Conservation (phyloP, 1,140 invertebrate genomes). For the Pygmarrhopalites habei region DNA sequence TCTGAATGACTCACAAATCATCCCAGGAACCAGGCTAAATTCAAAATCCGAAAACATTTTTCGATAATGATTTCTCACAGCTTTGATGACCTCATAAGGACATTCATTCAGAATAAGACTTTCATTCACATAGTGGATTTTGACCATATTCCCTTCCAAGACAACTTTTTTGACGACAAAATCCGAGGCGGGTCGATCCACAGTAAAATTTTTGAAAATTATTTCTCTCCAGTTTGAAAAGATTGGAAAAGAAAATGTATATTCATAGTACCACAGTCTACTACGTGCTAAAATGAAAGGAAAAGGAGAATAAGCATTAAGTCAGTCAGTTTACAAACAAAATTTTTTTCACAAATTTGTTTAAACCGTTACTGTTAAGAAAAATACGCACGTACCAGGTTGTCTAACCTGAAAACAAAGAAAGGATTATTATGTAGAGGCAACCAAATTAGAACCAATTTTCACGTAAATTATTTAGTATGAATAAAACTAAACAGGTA, state of each 20-base stretch:
- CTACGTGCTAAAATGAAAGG: too few species aligned
- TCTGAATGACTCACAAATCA: background rate
- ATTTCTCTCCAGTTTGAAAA: constrained; percentile 48
- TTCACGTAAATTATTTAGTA: too few species aligned
- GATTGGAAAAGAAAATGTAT: constrained; percentile 58
- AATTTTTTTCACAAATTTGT: too few species aligned
- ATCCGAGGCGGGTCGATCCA: background rate
- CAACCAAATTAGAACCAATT: too few species aligned
- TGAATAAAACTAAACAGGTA: constrained; percentile 63
- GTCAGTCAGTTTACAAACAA: too few species aligned
- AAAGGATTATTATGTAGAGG: too few species aligned
- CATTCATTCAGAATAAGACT: background rate
- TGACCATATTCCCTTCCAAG: background rate
- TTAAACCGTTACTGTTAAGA: too few species aligned
- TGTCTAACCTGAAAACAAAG: too few species aligned
- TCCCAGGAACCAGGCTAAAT: background rate
- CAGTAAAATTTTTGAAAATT: constrained; percentile 43
- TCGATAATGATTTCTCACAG: background rate
- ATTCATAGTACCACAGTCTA: constrained; percentile 75
- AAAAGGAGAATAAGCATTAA: too few species aligned
- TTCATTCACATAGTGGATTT: constrained; percentile 15
- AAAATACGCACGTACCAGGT: too few species aligned
- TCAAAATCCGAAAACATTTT: constrained; percentile 1
- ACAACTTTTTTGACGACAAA: constrained; percentile 1
- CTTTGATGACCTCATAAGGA: background rate